phyloP scores from a whole-genome alignment of 2,113 vertebrate species.

The Sapayoa aenigma region DNA sequence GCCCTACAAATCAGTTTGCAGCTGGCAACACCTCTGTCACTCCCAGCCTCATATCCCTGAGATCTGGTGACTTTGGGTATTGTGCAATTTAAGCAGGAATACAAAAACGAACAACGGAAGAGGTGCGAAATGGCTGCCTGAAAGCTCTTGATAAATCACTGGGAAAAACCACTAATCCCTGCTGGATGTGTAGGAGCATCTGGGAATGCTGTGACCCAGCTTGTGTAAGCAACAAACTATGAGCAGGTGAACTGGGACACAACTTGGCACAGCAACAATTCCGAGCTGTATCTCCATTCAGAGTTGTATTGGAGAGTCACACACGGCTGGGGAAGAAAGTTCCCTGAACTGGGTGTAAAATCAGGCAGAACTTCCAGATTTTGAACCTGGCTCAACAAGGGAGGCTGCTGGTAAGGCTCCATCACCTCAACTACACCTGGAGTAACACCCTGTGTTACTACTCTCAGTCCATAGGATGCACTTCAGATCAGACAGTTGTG shows the following conservation, averaged over 20 bases:
- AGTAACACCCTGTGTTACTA: not conserved
- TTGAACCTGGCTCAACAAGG: not conserved
- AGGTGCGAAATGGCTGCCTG: not conserved
- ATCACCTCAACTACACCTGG: rapidly evolving
- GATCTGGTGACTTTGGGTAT: not conserved
- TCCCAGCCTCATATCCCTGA: not conserved
- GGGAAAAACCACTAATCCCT: not conserved
- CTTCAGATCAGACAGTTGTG: no score
- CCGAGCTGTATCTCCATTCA: not conserved
- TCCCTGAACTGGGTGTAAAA: not conserved
- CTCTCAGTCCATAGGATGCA: not conserved
- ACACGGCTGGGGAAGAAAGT: not conserved
- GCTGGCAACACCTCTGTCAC: not conserved
- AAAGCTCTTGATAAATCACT: not conserved
- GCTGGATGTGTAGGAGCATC: not conserved
- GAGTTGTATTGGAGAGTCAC: not conserved
- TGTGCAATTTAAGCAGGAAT: not conserved
- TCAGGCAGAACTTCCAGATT: not conserved
- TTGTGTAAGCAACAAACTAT: not conserved
- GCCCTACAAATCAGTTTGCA: not conserved
- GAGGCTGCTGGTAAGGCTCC: not conserved
- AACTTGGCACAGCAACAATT: not conserved
- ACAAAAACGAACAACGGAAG: not conserved
- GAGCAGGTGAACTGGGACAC: not conserved
- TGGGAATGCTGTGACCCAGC: not conserved